These are phyloP conservation scores for Clarias macrocephalus DNA, from an alignment of 2,113 vertebrate genomes.

Conservation along the genomic window DNA sequence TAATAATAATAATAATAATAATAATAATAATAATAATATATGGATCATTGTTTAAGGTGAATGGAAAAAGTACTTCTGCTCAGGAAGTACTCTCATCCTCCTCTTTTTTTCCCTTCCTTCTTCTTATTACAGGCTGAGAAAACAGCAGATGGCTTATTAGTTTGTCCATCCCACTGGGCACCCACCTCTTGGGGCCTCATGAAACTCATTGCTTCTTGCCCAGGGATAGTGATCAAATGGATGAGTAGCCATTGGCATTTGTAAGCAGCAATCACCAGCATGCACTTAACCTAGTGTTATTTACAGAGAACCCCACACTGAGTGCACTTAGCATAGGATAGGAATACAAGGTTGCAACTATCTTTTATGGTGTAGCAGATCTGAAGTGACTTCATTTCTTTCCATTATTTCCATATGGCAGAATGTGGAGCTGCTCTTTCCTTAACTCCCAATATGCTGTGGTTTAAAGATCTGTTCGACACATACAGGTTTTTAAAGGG, in stretches of 20 bases:
- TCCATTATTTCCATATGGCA: slow-evolving; percentile 37
- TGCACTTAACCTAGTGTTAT: neutral
- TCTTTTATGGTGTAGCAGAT: slow-evolving; percentile 3
- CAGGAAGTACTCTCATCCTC: neutral
- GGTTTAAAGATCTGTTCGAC: slow-evolving; percentile 41
- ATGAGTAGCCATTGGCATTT: slow-evolving; percentile 15
- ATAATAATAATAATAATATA: neutral
- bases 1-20: neutral
- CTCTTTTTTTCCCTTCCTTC: slow-evolving; percentile 15
- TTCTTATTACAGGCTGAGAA: slow-evolving; percentile 47
- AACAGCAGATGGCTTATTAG: slow-evolving; percentile 42
- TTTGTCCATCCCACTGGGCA: slow-evolving; percentile 9
- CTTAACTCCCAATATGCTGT: neutral
- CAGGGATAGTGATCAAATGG: slow-evolving; percentile 8
- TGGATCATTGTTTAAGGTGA: neutral
- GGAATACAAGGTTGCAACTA: slow-evolving; percentile 1
- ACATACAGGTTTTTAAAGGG: slow-evolving; percentile 28
- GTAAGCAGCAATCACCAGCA: slow-evolving; percentile 6
- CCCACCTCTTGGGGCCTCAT: neutral
- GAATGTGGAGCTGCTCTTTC: slow-evolving; percentile 18
- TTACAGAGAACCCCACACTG: neutral
- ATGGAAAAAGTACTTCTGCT: neutral
- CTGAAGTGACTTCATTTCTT: slow-evolving; percentile 34
- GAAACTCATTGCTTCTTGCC: slow-evolving; percentile 3
- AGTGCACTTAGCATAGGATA: slow-evolving; percentile 14